Base-by-base conservation (phyloP, 2,888 invertebrate species). In the Zele albiditarsus region DNA sequence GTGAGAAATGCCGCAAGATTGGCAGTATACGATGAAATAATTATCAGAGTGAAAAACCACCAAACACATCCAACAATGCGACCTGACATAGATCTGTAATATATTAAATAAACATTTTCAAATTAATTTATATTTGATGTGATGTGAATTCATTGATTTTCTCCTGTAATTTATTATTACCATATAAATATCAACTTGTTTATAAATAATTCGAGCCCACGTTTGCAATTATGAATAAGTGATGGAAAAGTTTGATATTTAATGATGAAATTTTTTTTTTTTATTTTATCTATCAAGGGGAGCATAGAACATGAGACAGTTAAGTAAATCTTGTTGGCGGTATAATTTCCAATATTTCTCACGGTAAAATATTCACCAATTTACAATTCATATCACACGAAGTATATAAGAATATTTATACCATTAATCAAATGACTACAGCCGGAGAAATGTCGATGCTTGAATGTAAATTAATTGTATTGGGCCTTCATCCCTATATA, bases 41-140 rank as follows among this genome's bases (percentile, higher is more conserved):
- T 93, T 86, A 99, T 99, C 78, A 99, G 92, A 0, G 98, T 99
- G 90, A 99, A 99, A 90, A 99, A 99, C 98, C 99, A 99, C 99
- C 99, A 99, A 1, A 98, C 98, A 57, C 97, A 96, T 60, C 98
- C 98, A 2, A 99, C 99, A 84, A 99, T 98, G 77, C 99, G 92
- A 4, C 97, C 97, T 0, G 97, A 97, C 81, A 97, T 92, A 3
- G 96, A 96, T 86, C 96, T 92, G 82, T 66, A 63, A 71, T 27
- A 71, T 23, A 71, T 65, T 60, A 25, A 25, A 27, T 27, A 68
- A 70, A 70, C 23, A 6, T 14, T 23, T 53, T 70, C 10, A 2
- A 38, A 12, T 12, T 8, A 38, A 10, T 38, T 10, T 38, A 12
- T 12, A 38, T 10, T 38, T 8, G 31, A 6, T 8, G 31, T 31